A percentile compares a stretch with the other conserved stretches of the same genome.
Evolutionary conservation across 2,113 vertebrate genomes (phyloP).

Genomic region (Campylomormyrus tamandua): DNA sequence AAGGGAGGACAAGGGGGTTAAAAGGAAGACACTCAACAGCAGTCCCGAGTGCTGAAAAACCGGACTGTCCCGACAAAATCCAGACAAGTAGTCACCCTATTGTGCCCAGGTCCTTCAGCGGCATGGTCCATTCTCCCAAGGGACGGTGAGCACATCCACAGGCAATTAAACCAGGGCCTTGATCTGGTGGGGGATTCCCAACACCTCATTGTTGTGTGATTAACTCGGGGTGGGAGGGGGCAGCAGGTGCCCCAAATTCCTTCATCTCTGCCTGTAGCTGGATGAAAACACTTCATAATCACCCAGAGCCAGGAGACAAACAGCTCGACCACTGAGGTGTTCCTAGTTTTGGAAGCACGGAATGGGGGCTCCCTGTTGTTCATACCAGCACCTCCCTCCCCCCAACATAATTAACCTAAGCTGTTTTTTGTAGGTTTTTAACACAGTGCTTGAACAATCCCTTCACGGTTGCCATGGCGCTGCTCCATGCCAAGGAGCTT

Average conservation of each 20-base stretch:
- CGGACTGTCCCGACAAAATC: neutral
- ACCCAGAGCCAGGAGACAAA: constrained; percentile 42
- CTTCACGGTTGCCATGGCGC: constrained; percentile 40
- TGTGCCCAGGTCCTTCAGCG: neutral
- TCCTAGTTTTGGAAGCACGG: constrained; percentile 32
- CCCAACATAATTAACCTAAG: constrained; percentile 24
- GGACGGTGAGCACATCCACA: constrained; percentile 49
- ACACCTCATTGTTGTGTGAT: constrained; percentile 62
- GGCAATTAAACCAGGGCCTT: constrained; percentile 60
- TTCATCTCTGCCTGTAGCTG: constrained; percentile 47
- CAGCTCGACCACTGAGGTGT: constrained; percentile 34
- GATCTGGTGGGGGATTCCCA: constrained; percentile 35
- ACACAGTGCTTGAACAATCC: constrained; percentile 27
- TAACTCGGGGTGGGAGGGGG: constrained; percentile 54
- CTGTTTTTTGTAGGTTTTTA: constrained; percentile 35
- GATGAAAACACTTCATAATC: constrained; percentile 54
- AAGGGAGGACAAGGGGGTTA: neutral
- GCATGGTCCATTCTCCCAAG: neutral
- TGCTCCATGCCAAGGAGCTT: neutral
- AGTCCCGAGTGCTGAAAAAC: neutral
- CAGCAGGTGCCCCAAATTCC: constrained; percentile 47
- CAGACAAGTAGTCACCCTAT: neutral
- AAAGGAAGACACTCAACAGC: neutral
- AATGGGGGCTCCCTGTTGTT: neutral
- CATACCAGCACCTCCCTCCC: neutral